Evolutionary conservation across 2,888 invertebrate species (phyloP).

Genomic region (Epinotia demarniana): DNA sequence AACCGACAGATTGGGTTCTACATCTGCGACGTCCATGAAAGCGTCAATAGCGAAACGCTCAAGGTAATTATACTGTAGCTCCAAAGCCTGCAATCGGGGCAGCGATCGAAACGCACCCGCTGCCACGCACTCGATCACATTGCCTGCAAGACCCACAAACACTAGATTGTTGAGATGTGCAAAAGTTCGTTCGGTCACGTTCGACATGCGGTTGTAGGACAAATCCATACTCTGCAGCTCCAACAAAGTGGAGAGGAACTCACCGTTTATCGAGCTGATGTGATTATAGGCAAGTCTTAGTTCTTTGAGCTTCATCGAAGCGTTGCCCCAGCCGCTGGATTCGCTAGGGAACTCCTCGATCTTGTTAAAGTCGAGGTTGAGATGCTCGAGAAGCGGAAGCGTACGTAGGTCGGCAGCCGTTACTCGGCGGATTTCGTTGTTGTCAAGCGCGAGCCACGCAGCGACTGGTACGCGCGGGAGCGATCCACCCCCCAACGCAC

Average conservation of each 20-base stretch:
- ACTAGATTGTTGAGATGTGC: conserved; percentile 88
- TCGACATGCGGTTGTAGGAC: conserved; percentile 88
- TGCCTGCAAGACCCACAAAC: conserved; percentile 91
- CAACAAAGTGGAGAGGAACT: conserved; percentile 87
- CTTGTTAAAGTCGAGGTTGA: conserved; percentile 93
- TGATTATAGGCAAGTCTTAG: conserved; percentile 92
- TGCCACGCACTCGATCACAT: conserved; percentile 87
- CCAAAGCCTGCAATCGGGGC: conserved; percentile 88
- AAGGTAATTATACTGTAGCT: conserved; percentile 90
- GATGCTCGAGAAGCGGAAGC: conserved; percentile 88
- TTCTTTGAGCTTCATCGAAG: conserved; percentile 88
- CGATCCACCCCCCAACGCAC: conserved; percentile 89
- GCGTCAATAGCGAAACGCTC: conserved; percentile 85
- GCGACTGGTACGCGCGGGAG: conserved; percentile 88
- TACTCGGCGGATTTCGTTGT: conserved; percentile 88
- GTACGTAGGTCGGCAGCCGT: conserved; percentile 87
- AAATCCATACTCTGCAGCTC: conserved; percentile 89
- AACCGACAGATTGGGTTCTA: conserved; percentile 85
- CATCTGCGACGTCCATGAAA: conserved; percentile 86
- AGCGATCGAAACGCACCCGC: conserved; percentile 88
- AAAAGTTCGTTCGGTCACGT: conserved; percentile 87
- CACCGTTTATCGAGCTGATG: conserved; percentile 86
- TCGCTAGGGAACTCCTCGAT: conserved; percentile 88
- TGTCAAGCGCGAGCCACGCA: conserved; percentile 92
- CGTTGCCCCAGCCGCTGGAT: conserved; percentile 54